phyloP scores from a whole-genome alignment of 2,888 invertebrate genomes.

The Thyatira batis region DNA sequence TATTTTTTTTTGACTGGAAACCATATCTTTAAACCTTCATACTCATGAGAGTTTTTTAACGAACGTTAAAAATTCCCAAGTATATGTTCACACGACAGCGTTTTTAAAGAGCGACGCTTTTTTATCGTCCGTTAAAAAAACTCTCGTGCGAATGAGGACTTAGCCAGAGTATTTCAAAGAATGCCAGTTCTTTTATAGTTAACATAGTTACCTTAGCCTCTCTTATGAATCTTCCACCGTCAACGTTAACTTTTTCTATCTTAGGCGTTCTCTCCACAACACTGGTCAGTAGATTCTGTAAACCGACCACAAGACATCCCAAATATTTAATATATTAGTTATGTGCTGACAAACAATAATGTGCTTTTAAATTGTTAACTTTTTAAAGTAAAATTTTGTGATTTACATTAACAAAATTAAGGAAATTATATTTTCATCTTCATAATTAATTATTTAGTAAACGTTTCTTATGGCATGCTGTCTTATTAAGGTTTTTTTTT shows the following conservation, averaged over 20 bases:
- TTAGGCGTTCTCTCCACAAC: conserved; percentile 96
- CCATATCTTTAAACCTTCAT: too few species aligned
- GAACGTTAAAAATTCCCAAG: too few species aligned
- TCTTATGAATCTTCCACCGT: conserved; percentile 96
- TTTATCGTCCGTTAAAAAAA: too few species aligned
- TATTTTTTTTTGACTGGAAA: neutral
- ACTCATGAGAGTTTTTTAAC: too few species aligned
- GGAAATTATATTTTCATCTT: neutral
- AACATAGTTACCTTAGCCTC: conserved; percentile 96
- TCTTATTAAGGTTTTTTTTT: too few species aligned
- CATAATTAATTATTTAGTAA: neutral
- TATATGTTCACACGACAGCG: too few species aligned
- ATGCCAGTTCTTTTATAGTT: conserved; percentile 16
- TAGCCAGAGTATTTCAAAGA: conserved; percentile 37
- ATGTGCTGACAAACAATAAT: neutral
- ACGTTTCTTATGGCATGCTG: neutral
- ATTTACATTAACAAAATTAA: neutral
- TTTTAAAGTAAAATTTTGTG: neutral
- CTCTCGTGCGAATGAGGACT: too few species aligned
- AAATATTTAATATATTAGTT: conserved; percentile 23
- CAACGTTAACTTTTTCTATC: conserved; percentile 97
- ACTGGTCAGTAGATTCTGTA: conserved; percentile 94
- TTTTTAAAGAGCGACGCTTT: too few species aligned
- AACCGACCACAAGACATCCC: conserved; percentile 66
- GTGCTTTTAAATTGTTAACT: neutral